Evolutionary conservation across 2,113 vertebrate species (phyloP), one percentile per base, ranked within the genome.

Genomic region (Mellivora capensis): DNA sequence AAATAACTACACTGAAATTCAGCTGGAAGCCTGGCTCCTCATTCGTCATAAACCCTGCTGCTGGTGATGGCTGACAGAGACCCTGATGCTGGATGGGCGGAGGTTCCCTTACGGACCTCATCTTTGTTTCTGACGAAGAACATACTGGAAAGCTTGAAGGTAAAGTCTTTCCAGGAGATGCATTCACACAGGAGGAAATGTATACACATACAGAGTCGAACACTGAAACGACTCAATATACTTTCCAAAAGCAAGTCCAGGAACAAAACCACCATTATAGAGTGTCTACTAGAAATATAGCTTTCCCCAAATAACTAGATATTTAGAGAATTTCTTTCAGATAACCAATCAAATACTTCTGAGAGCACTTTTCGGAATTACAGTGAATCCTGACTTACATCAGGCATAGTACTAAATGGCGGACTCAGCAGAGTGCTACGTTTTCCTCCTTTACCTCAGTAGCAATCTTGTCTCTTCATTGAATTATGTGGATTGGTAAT

Each of bases 1-100:
- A 99, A 99, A 99, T 99, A 99, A 99, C 99, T 99, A 98, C 98
- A 99, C 99, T 99, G 98, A 99, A 99, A 99, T 99, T 99, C 99
- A 99, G 98, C 99, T 99, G 99, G 99, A 99, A 98, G 99, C 98
- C 95, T 98, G 98, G 98, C 98, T 99, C 98, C 98, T 99, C 98
- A 98, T 99, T 99, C 99, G 98, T 99, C 99, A 99, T 99, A 98
- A 99, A 99, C 98, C 97, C 98, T 98, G 98, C 97, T 98, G 98
- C 97, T 98, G 97, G 98, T 97, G 96, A 84, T 87, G 96, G 98
- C 98, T 97, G 91, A 52, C 87, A 84, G 0, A 21, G 94, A 87
- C 97, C 98, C 47, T 42, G 20, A 71, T 11, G 85, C 62, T 3
- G 91, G 74, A 47, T 11, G 12, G 59, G 90, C 1, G 61, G 92